phyloP scores from a whole-genome alignment of 2,888 invertebrate species.

The Crepidodera aurea region DNA sequence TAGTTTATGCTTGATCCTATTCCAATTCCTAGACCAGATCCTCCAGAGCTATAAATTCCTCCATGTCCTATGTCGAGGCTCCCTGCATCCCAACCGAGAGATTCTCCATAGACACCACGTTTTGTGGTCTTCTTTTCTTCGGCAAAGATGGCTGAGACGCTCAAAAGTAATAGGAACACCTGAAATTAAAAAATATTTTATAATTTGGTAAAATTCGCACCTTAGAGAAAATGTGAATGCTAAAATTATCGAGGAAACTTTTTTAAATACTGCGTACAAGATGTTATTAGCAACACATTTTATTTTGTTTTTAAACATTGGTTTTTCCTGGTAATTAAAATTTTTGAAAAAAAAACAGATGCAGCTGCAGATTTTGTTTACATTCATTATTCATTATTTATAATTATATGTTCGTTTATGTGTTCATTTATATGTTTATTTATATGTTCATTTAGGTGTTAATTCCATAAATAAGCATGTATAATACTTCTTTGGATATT shows the following conservation, averaged over 20 bases:
- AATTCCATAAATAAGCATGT: no score
- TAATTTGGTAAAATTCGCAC: neutral
- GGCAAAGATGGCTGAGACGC: constrained; percentile 58
- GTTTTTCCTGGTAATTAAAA: no score
- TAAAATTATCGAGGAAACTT: neutral
- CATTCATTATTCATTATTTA: no score
- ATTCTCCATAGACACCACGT: constrained; percentile 62
- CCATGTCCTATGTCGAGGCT: constrained; percentile 50
- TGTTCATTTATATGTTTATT: no score
- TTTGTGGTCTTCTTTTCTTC: constrained; percentile 60
- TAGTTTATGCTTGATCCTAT: constrained; percentile 16
- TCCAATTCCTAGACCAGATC: constrained; percentile 2
- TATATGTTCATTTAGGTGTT: no score
- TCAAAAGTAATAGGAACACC: constrained; percentile 61
- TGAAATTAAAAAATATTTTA: constrained; percentile 48
- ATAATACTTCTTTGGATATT: no score
- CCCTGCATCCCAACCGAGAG: constrained; percentile 52
- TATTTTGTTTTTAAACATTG: no score
- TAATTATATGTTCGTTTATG: no score
- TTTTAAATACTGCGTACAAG: no score
- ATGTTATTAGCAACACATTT: no score
- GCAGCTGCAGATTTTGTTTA: no score
- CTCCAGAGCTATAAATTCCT: constrained; percentile 19
- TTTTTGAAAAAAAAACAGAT: no score
- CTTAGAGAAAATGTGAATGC: neutral